A percentile compares a stretch with the other conserved stretches of the same genome.
phyloP scores from a whole-genome alignment of 35 echinoderm and acorn worm genomes.

The Lytechinus pictus region DNA sequence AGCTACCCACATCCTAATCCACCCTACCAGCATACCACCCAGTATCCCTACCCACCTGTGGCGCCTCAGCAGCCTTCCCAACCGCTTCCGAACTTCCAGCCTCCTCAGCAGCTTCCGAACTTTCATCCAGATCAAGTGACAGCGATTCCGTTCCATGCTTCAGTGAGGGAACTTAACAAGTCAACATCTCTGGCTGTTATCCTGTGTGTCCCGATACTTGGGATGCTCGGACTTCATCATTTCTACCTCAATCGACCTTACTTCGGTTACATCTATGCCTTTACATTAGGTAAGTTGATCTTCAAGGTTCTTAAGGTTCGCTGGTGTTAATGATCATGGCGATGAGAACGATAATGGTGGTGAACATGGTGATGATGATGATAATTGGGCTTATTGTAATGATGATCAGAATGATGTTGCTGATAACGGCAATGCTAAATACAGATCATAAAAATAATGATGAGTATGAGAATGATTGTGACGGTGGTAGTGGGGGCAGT shows the following conservation, averaged over 20 bases:
- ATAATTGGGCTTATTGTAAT: too few species aligned
- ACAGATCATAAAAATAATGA: too few species aligned
- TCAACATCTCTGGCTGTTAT: slow-evolving; percentile 33
- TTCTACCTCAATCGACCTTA: slow-evolving; percentile 66
- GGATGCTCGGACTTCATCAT: slow-evolving; percentile 66
- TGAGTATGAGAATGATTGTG: not conserved
- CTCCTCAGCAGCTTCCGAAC: not conserved
- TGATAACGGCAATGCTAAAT: too few species aligned
- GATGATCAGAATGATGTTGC: too few species aligned
- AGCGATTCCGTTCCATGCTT: not conserved
- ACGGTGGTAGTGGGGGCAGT: not conserved
- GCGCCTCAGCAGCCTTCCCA: not conserved
- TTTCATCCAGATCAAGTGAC: slow-evolving; percentile 24
- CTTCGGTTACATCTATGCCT: slow-evolving; percentile 66
- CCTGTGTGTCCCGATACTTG: slow-evolving; percentile 39
- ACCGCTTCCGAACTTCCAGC: not conserved
- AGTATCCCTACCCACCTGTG: not conserved
- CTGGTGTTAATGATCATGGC: not conserved
- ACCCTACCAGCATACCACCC: slow-evolving; percentile 30
- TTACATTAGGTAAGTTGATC: slow-evolving; percentile 40
- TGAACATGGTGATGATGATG: too few species aligned
- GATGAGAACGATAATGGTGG: too few species aligned
- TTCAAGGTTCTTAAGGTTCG: not conserved
- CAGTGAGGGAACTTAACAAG: not conserved
- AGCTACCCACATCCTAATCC: not conserved